Evolutionary conservation across 2,888 invertebrate species (phyloP), one percentile per base, ranked within the genome.

Genomic region (Xanthorhoe designata): DNA sequence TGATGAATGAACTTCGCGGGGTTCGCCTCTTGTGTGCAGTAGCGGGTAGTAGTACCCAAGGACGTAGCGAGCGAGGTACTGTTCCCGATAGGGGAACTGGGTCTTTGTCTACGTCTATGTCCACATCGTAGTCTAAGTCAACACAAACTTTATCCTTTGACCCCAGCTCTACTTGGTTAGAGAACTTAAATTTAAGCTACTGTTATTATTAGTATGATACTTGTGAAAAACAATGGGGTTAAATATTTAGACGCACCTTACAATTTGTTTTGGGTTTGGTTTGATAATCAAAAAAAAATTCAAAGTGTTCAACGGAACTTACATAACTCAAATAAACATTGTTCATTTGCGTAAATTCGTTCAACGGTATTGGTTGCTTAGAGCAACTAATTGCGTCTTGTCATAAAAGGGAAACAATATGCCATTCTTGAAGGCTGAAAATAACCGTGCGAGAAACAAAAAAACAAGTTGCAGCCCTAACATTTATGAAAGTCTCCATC

Each of bases 1-100:
- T 91, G 92, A 93, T 92, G 91, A 87, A 92, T 89, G 91, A 85
- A 88, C 86, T 86, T 87, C 83, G 89, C 90, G 82, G 82, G 60
- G 62, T 59, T 56, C 17, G 78, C 73, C 76, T n/a, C n/a, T n/a
- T 78, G 82, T 77, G 85, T 86, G 88, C 86, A 89, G 90, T 87
- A 88, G 89, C 79, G 64, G 68, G 66, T 67, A 66, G 64, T 63
- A 57, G 4, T 24, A 24, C 24, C 24, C 4, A 24, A n/a, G n/a
- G n/a, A n/a, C n/a, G n/a, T n/a, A n/a, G n/a, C n/a, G n/a, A n/a
- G n/a, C n/a, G n/a, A n/a, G n/a, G n/a, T n/a, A n/a, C n/a, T n/a
- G n/a, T n/a, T n/a, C n/a, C n/a, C n/a, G n/a, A n/a, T n/a, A n/a
- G n/a, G n/a, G n/a, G n/a, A n/a, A n/a, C n/a, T n/a, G n/a, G n/a